Evolutionary conservation across 2,888 invertebrate species (phyloP), one percentile per base, ranked within the genome.

Genomic region (Branchipolynoe longqiensis): DNA sequence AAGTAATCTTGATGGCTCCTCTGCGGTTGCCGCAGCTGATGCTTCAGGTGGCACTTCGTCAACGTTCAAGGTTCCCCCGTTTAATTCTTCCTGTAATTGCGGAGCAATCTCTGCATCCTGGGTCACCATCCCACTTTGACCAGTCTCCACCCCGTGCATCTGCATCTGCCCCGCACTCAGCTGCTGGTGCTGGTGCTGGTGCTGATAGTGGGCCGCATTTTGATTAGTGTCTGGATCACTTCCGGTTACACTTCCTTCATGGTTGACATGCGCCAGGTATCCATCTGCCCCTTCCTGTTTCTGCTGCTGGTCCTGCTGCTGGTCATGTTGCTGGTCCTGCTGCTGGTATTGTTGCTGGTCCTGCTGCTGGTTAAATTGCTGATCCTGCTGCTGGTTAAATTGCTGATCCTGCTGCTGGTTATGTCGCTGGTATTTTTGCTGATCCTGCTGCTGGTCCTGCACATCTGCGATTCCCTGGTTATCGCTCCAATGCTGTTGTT

Each of bases 91-190:
- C 25, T 41, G 25, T 1, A 1, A 1, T 1, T 22, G 4, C 0
- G 28, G 78, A 0, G 48, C 28, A 31, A 12, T 82, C 14, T 82
- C n/a, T 1, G 56, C 58, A 56, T 82, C 58, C 58, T 82, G 82
- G 2, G 36, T 36, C 3, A 38, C 38, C n/a, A n/a, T 22, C 22
- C 78, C 1, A 78, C 78, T 12, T 28, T 41, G 48, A n/a, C n/a
- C n/a, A n/a, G n/a, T n/a, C n/a, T n/a, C n/a, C n/a, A n/a, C n/a
- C n/a, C n/a, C n/a, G n/a, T n/a, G n/a, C n/a, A n/a, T n/a, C n/a
- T n/a, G n/a, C n/a, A n/a, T n/a, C n/a, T n/a, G n/a, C n/a, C n/a
- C n/a, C n/a, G n/a, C n/a, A n/a, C n/a, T n/a, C n/a, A n/a, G n/a
- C n/a, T n/a, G n/a, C n/a, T n/a, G n/a, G n/a, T n/a, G n/a, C n/a